Evolutionary conservation across 2,797 vertebrate genomes (phyloP).

Genomic region (Acrossocheilus fasciatus): DNA sequence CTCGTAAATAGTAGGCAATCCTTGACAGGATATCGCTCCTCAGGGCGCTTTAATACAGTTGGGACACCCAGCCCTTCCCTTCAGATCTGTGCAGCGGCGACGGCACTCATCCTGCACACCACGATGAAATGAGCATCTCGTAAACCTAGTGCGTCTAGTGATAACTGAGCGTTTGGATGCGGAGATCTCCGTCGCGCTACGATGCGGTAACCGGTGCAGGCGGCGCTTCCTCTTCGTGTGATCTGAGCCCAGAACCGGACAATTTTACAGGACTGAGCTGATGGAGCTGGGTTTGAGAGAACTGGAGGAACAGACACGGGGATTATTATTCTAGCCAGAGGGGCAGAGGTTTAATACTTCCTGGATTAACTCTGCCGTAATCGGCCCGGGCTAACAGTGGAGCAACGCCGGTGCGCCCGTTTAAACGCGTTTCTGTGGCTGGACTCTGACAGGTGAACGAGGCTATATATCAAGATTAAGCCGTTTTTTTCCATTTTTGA

Average conservation of each 20-base stretch:
- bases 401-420: neutral
- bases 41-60: neutral
- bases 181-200: neutral
- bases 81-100: neutral
- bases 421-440: neutral
- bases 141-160: too few species aligned
- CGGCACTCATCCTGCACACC: neutral
- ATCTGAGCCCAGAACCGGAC: neutral
- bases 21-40: neutral
- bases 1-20: neutral
- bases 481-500: neutral
- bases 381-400: slow-evolving; percentile 3
- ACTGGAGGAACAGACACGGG: slow-evolving; percentile 45
- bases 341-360: slow-evolving; percentile 45
- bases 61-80: slow-evolving; percentile 4
- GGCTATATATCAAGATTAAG: neutral
- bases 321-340: slow-evolving; percentile 58
- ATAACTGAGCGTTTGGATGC: neutral
- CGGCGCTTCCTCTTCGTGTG: neutral
- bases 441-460: slow-evolving; percentile 4
- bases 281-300: slow-evolving; percentile 24
- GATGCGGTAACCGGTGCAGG: neutral
- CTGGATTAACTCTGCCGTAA: slow-evolving; percentile 53
- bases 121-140: neutral
- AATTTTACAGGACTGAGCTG: neutral